Percentiles rank a stretch among this genome's conserved stretches.
These are phyloP conservation scores for Macquaria australasica DNA, from an alignment of 2,113 vertebrate genomes.

Conservation along the genomic window DNA sequence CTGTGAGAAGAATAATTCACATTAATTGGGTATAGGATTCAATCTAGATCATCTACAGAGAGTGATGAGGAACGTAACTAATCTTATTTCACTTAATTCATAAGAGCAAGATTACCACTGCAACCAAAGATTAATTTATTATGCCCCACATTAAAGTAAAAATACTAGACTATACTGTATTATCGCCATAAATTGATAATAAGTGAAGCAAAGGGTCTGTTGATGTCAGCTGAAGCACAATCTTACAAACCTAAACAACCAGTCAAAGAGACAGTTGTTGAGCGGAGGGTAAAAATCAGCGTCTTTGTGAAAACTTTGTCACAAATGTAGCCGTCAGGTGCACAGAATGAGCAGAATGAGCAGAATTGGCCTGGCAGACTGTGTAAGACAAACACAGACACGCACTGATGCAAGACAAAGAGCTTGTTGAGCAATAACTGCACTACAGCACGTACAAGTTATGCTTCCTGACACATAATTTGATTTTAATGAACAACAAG, in stretches of 20 bases:
- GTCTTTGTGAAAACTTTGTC: constrained; percentile 16
- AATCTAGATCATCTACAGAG: not conserved
- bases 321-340: constrained; percentile 55
- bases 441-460: constrained; percentile 81
- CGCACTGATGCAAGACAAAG: constrained; percentile 72
- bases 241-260: not conserved
- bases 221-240: not conserved
- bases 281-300: not conserved
- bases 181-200: not conserved
- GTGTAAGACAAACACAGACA: constrained; percentile 71
- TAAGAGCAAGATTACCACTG: not conserved
- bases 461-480: constrained; percentile 93
- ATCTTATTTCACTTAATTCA: not conserved
- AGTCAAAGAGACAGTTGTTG: not conserved
- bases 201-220: not conserved
- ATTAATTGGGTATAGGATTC: not conserved
- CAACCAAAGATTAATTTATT: not conserved
- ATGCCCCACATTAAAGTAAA: not conserved
- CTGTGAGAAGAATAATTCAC: not conserved
- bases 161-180: not conserved
- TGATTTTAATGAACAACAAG: constrained; percentile 95
- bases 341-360: constrained; percentile 43
- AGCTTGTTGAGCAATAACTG: constrained; percentile 77
- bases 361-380: constrained; percentile 58
- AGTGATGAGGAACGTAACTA: not conserved